phyloP scores from a whole-genome alignment of 2,113 vertebrate genomes.

The Reinhardtius hippoglossoides region DNA sequence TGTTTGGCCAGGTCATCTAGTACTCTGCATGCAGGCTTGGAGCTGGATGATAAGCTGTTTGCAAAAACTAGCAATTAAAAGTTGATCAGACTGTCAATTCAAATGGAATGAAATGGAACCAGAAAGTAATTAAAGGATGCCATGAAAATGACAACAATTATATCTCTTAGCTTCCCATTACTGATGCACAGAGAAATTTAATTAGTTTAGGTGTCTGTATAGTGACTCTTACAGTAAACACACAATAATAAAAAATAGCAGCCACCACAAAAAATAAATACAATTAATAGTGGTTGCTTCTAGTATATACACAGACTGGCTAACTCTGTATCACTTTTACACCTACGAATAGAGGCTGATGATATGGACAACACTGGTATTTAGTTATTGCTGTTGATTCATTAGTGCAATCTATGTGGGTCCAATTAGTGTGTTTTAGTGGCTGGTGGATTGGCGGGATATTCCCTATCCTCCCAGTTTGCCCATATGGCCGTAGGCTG shows the following conservation, averaged over 20 bases:
- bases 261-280: not conserved
- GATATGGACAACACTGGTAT: conserved; percentile 39
- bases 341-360: conserved; percentile 22
- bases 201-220: conserved; percentile 75
- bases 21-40: conserved; percentile 75
- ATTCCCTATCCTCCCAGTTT: conserved; percentile 76
- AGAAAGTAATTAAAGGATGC: conserved; percentile 85
- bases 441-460: conserved; percentile 65
- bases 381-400: conserved; percentile 60
- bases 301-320: not conserved
- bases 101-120: conserved; percentile 87
- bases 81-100: conserved; percentile 84
- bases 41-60: conserved; percentile 83
- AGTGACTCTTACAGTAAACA: conserved; percentile 66
- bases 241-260: conserved; percentile 45
- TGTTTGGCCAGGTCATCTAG: conserved; percentile 80
- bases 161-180: conserved; percentile 84
- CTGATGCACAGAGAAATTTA: conserved; percentile 78
- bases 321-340: conserved; percentile 13
- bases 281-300: not conserved
- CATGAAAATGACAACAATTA: conserved; percentile 81
- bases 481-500: conserved; percentile 79
- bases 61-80: conserved; percentile 84
- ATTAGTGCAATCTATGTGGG: conserved; percentile 64
- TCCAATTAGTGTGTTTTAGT: conserved; percentile 81